phyloP scores from a whole-genome alignment of 2,797 vertebrate genomes.

The Hemibagrus guttatus region DNA sequence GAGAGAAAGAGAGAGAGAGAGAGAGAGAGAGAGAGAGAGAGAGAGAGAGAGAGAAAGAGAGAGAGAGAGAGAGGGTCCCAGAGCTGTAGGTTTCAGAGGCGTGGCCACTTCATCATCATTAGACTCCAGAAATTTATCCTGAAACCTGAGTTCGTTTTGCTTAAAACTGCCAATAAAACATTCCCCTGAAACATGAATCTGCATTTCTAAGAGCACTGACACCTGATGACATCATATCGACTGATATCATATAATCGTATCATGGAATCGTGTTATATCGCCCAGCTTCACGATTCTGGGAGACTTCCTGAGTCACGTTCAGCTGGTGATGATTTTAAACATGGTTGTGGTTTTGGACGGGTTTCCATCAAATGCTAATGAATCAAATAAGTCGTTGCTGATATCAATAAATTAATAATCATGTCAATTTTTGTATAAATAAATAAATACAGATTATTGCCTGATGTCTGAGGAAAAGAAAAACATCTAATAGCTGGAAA shows the following conservation, averaged over 20 bases:
- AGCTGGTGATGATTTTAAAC: not conserved
- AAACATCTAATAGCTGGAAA: not conserved
- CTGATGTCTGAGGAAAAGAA: not conserved
- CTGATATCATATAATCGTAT: not conserved
- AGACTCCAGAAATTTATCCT: no score
- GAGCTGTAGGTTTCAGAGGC: not conserved
- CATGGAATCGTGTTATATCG: not conserved
- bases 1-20: no score
- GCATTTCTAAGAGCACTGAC: not conserved
- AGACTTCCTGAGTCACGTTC: not conserved
- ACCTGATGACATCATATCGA: slow-evolving; percentile 10
- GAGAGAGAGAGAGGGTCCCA: not conserved
- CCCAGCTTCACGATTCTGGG: not conserved
- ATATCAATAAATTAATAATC: not conserved
- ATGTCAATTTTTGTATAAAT: no score
- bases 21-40: no score
- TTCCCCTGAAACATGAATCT: not conserved
- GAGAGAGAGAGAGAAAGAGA: no score
- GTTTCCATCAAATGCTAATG: not conserved
- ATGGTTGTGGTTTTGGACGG: no score
- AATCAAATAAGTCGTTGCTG: not conserved
- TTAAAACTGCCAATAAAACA: not conserved
- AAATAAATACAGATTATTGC: no score
- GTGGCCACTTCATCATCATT: not conserved
- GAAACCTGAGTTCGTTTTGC: not conserved